Conservation (phyloP, 2,113 vertebrate species). For the Ochotona curzoniae region DNA sequence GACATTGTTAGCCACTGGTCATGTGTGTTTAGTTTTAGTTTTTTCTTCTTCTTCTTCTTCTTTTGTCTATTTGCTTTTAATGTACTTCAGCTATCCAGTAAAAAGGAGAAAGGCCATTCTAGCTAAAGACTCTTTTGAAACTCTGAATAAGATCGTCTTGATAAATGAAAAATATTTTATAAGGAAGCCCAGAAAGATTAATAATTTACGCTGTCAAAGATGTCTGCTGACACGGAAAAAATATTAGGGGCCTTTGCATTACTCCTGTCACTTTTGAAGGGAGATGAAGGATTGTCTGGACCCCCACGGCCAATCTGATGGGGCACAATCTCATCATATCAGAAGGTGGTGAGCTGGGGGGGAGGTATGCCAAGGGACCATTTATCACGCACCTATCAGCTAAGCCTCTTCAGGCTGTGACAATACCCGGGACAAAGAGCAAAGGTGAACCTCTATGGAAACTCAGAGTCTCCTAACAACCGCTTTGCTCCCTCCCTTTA, state of each 20-base stretch:
- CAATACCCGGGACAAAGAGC: neutral
- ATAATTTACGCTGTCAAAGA: neutral
- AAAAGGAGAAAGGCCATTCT: constrained; percentile 47
- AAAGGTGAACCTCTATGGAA: neutral
- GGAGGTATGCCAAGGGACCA: neutral
- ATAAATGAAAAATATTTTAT: constrained; percentile 18
- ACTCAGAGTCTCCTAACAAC: neutral
- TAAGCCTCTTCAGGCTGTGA: too few relatives aligned
- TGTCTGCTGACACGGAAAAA: neutral
- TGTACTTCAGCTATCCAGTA: neutral
- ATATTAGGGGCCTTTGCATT: neutral
- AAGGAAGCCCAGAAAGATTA: constrained; percentile 29
- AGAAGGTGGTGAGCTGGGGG: neutral
- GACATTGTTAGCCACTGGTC: neutral
- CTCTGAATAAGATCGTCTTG: neutral
- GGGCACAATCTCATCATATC: neutral
- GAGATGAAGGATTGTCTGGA: neutral
- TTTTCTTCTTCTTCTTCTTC: constrained; percentile 35
- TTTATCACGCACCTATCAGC: neutral
- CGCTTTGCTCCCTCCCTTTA: neutral
- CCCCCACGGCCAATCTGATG: neutral
- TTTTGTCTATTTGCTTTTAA: constrained; percentile 68
- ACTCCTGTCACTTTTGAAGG: neutral
- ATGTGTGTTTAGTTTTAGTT: constrained; percentile 11
- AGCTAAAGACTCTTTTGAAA: neutral